These are phyloP conservation scores for Temnothorax longispinosus DNA, from an alignment of 1,140 invertebrate species.

Conservation along the genomic window DNA sequence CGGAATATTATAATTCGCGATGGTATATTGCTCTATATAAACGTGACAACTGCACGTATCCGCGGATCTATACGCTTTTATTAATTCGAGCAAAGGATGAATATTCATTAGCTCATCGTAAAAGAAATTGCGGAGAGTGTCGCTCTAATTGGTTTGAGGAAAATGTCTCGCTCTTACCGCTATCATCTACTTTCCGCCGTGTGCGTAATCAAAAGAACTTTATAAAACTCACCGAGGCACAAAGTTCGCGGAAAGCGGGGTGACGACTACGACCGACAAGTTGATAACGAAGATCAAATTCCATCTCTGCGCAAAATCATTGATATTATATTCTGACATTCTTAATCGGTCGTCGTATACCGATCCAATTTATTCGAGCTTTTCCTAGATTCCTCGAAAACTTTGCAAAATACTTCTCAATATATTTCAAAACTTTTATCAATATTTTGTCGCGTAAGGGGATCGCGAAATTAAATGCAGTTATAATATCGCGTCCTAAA, in stretches of 20 bases:
- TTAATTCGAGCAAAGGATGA: constrained; percentile 45
- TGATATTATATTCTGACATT: neutral
- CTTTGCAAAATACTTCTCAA: neutral
- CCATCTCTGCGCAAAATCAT: neutral
- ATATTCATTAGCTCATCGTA: constrained; percentile 58
- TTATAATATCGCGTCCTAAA: neutral
- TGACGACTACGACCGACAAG: neutral
- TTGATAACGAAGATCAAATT: constrained; percentile 14
- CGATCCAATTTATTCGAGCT: neutral
- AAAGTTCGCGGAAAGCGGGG: constrained; percentile 8
- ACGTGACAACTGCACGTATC: neutral
- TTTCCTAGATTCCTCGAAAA: neutral
- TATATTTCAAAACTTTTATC: neutral
- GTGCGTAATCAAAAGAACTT: constrained; percentile 62
- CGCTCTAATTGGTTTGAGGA: constrained; percentile 64
- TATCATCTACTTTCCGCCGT: constrained; percentile 38
- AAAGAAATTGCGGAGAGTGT: constrained; percentile 31
- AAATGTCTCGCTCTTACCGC: constrained; percentile 60
- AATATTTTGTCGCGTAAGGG: neutral
- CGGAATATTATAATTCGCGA: neutral
- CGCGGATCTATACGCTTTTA: constrained; percentile 1
- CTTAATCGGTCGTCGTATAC: neutral
- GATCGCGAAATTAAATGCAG: constrained; percentile 19
- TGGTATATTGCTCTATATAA: neutral
- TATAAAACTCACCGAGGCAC: neutral